Evolutionary conservation across 2,113 vertebrate species (phyloP).

Genomic region (Sapajus apella): DNA sequence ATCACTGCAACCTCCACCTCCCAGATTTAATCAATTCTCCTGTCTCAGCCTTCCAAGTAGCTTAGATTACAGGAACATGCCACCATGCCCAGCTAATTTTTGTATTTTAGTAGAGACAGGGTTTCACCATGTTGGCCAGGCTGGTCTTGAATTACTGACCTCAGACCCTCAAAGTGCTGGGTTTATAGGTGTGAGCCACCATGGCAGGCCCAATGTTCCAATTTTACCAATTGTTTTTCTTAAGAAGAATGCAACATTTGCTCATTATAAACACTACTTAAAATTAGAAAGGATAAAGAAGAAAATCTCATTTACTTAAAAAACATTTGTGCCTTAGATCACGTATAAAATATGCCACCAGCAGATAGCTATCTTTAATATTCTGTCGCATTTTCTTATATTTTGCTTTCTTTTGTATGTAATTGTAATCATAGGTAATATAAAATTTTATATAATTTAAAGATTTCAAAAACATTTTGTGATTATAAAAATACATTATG

Average conservation of each 20-base stretch:
- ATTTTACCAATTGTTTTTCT: background rate
- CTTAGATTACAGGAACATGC: no score
- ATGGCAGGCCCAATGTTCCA: no score
- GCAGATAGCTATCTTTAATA: background rate
- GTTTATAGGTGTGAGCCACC: no score
- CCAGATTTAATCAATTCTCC: no score
- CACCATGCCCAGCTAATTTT: no score
- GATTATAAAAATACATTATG: constrained; percentile 7
- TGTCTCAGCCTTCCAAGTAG: no score
- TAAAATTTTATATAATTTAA: background rate
- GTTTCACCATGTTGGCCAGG: no score
- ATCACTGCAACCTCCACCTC: no score
- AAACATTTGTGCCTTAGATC: background rate
- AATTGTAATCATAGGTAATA: background rate
- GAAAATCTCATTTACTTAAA: background rate
- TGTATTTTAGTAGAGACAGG: no score
- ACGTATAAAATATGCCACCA: background rate
- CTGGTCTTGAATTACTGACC: no score
- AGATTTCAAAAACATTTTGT: constrained; percentile 16
- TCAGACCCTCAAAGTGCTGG: no score
- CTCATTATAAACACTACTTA: background rate
- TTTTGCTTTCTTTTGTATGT: background rate
- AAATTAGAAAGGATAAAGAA: background rate
- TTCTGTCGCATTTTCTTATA: background rate
- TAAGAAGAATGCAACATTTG: background rate